A percentile compares a stretch with the other conserved stretches of the same genome.
These are phyloP conservation scores for Myiopsitta monachus DNA, from an alignment of 2,113 vertebrate species.

Conservation along the genomic window DNA sequence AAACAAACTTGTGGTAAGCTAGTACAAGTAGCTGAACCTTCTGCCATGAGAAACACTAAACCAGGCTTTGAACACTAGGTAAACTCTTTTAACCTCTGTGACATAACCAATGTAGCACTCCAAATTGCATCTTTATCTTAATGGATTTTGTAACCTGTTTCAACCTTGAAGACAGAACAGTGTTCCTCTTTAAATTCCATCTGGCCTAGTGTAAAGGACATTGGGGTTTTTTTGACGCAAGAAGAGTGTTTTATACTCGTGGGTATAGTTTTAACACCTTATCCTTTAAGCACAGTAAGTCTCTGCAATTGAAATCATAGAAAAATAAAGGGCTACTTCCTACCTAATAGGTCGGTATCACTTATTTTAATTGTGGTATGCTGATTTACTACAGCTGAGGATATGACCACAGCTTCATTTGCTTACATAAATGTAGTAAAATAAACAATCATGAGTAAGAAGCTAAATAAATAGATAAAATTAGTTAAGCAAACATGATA, in stretches of 20 bases:
- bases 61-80: neutral
- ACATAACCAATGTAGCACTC: neutral
- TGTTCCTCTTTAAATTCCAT: neutral
- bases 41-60: neutral
- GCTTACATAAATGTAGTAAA: neutral
- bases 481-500: neutral
- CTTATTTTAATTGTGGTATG: neutral
- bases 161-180: constrained; percentile 17
- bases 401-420: neutral
- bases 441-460: neutral
- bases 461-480: neutral
- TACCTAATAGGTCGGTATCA: neutral
- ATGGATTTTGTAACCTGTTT: neutral
- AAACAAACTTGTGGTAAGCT: neutral
- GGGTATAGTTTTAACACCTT: neutral
- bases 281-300: neutral
- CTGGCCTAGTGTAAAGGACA: neutral
- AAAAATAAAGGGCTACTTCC: neutral
- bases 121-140: constrained; percentile 36
- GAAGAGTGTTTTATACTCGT: neutral
- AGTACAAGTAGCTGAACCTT: neutral
- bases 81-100: neutral
- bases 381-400: neutral
- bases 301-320: neutral
- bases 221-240: neutral